Conservation (phyloP, 2,888 invertebrate species). For the Pseudoips prasinana region DNA sequence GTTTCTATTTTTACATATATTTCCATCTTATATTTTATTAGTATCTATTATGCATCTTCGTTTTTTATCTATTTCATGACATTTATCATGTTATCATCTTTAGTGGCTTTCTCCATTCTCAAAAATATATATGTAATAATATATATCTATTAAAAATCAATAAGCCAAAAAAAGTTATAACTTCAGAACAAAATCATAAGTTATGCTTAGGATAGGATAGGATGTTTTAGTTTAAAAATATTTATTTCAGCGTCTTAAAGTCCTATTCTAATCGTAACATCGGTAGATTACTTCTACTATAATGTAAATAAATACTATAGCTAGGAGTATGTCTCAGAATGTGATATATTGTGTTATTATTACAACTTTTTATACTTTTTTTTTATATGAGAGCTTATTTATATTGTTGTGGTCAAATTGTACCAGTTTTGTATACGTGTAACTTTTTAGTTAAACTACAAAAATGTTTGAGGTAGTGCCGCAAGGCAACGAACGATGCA, state of each 20-base stretch:
- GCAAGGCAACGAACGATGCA: constrained; percentile 27
- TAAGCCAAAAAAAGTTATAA: constrained; percentile 22
- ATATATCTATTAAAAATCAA: constrained; percentile 10
- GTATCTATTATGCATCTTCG: too few relatives aligned
- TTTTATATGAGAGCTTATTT: constrained; percentile 42
- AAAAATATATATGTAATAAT: too few relatives aligned
- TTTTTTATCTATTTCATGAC: too few relatives aligned
- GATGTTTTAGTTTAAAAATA: constrained; percentile 33
- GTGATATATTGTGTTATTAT: constrained; percentile 32
- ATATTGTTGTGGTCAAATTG: constrained; percentile 27
- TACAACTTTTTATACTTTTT: constrained; percentile 47
- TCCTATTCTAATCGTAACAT: constrained; percentile 44
- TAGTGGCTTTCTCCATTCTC: too few relatives aligned
- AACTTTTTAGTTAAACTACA: constrained; percentile 44
- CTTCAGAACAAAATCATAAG: constrained; percentile 28
- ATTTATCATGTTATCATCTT: too few relatives aligned
- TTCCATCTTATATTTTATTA: too few relatives aligned
- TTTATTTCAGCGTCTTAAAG: constrained; percentile 38
- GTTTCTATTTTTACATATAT: too few relatives aligned
- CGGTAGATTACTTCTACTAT: constrained; percentile 25
- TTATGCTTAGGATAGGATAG: constrained; percentile 44
- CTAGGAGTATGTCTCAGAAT: constrained; percentile 26
- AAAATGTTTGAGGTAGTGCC: constrained; percentile 44
- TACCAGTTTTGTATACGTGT: constrained; percentile 47
- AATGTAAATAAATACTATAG: constrained; percentile 44